phyloP scores from a whole-genome alignment of 30 jellyfish, hydroid and myxozoan genomes.

The Phacellophora camtschatica region DNA sequence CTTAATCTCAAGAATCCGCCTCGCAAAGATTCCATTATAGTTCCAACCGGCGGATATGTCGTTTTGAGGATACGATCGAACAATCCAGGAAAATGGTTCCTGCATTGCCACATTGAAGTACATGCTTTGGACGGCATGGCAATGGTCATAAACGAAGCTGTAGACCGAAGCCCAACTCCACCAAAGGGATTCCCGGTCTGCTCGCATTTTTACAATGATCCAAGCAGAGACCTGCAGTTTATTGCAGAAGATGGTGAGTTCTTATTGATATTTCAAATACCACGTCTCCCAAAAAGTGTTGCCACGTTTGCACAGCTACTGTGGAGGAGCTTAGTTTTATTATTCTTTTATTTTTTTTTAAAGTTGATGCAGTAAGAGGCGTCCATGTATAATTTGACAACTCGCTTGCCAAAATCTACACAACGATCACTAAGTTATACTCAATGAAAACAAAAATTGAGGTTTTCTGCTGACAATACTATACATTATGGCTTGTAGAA shows the following conservation, averaged over 20 bases:
- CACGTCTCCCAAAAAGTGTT: no score
- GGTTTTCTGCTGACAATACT: no score
- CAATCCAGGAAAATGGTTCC: constrained; percentile 96
- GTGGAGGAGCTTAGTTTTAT: no score
- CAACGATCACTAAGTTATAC: no score
- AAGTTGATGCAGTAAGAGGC: no score
- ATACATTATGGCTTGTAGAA: no score
- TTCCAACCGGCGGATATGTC: constrained; percentile 96
- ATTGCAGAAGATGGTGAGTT: constrained; percentile 29
- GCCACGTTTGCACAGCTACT: no score
- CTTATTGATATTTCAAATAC: no score
- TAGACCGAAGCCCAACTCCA: constrained; percentile 70
- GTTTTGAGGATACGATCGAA: constrained; percentile 86
- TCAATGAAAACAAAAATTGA: no score
- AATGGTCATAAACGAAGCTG: constrained; percentile 87
- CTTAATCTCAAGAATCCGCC: constrained; percentile 83
- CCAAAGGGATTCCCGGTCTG: constrained; percentile 94
- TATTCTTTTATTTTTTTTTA: no score
- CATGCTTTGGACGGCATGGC: constrained; percentile 98
- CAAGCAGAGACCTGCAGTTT: constrained; percentile 75
- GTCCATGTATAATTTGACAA: no score
- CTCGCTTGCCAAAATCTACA: no score
- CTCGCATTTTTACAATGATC: constrained; percentile 77
- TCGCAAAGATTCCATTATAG: constrained; percentile 77
- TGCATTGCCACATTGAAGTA: constrained; percentile 95